These are phyloP conservation scores for Philaenus spumarius DNA, from an alignment of 1,140 invertebrate genomes.

Conservation along the genomic window DNA sequence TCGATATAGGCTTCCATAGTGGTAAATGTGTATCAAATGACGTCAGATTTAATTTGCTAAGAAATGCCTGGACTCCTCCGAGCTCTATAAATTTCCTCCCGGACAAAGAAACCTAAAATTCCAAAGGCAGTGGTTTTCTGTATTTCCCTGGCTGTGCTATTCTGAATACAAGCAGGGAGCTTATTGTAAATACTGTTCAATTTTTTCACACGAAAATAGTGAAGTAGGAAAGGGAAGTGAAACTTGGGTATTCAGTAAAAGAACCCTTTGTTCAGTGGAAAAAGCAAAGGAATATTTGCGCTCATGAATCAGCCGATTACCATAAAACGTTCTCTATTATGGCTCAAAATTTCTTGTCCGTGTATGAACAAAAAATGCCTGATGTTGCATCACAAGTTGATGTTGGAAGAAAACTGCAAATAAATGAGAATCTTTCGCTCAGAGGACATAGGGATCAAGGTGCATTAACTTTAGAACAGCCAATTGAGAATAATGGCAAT, in stretches of 20 bases:
- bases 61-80: too few species aligned
- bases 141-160: not conserved
- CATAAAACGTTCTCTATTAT: too few species aligned
- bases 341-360: not conserved
- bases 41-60: too few species aligned
- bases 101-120: not conserved
- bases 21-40: too few species aligned
- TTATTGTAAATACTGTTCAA: too few species aligned
- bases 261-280: too few species aligned
- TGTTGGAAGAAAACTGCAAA: too few species aligned
- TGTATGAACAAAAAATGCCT: not conserved
- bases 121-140: too few species aligned
- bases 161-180: not conserved
- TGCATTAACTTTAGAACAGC: not conserved
- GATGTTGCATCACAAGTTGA: too few species aligned
- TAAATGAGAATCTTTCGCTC: not conserved
- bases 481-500: too few species aligned
- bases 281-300: conserved; percentile 4
- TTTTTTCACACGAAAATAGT: not conserved
- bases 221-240: conserved; percentile 1
- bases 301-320: conserved; percentile 1
- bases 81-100: not conserved
- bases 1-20: too few species aligned
- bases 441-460: too few species aligned
- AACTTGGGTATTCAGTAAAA: not conserved